Conservation (phyloP, 2,113 vertebrate genomes). For the Zosterops pallidus region DNA sequence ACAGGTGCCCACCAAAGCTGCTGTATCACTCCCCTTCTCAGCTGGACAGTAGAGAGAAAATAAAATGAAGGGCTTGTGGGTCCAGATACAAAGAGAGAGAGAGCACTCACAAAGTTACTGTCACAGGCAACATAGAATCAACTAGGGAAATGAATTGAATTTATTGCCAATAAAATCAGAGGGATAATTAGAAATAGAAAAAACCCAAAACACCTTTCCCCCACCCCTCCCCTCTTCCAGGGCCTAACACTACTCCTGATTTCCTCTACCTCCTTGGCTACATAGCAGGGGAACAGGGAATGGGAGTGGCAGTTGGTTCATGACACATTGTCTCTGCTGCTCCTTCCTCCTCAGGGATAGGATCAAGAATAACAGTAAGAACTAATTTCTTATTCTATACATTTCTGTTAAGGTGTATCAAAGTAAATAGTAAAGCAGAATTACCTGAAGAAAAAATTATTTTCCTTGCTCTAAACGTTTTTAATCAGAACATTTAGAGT, state of each 20-base stretch:
- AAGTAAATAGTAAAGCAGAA: not conserved
- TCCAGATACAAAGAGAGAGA: not conserved
- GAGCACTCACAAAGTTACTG: not conserved
- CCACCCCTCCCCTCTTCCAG: not conserved
- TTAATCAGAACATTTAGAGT: not conserved
- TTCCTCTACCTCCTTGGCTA: accelerated
- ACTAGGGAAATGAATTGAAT: accelerated
- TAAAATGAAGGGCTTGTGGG: not conserved
- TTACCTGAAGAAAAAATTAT: not conserved
- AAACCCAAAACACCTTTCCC: not conserved
- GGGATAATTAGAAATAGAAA: not conserved
- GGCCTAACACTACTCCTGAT: not conserved
- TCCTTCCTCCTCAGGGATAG: not conserved
- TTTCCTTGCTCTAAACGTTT: not conserved
- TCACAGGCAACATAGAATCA: not conserved
- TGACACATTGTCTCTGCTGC: not conserved
- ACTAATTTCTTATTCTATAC: not conserved
- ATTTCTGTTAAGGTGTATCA: not conserved
- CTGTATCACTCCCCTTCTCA: not conserved
- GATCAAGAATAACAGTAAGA: not conserved
- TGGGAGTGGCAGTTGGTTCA: not conserved
- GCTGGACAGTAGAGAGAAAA: not conserved
- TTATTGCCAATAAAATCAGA: not conserved
- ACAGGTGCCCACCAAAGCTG: not conserved
- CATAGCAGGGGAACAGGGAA: accelerated